Evolutionary conservation across 1,140 invertebrate species (phyloP).

Genomic region (Aphelenchoides besseyi): DNA sequence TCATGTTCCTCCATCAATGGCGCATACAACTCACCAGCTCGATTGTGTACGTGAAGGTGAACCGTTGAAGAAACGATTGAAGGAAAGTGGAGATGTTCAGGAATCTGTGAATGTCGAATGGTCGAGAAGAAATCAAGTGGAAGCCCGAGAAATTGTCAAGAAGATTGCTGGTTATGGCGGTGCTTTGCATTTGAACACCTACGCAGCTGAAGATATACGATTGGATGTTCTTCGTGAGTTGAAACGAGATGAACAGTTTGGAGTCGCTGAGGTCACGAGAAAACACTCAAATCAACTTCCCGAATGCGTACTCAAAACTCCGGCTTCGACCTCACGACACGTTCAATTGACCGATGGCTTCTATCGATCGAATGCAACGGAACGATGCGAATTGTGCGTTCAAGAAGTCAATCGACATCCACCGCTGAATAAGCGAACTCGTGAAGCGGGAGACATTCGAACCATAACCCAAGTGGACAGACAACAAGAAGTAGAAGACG

Average conservation of each 20-base stretch:
- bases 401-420: constrained; percentile 21
- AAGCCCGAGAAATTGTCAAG: constrained; percentile 8
- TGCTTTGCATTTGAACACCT: constrained; percentile 38
- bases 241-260: constrained; percentile 37
- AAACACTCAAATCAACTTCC: constrained; percentile 32
- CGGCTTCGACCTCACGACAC: constrained; percentile 27
- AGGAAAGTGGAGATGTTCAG: constrained; percentile 26
- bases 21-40: not conserved
- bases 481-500: not conserved
- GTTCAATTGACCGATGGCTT: constrained; percentile 27
- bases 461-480: constrained; percentile 28
- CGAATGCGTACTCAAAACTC: constrained; percentile 32
- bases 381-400: constrained; percentile 23
- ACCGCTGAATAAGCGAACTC: constrained; percentile 18
- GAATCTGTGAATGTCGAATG: constrained; percentile 37
- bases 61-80: constrained; percentile 13
- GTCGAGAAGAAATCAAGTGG: constrained; percentile 17
- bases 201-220: constrained; percentile 49
- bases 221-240: constrained; percentile 30
- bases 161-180: constrained; percentile 42
- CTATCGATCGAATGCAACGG: constrained; percentile 20
- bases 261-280: constrained; percentile 12
- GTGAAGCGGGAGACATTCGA: constrained; percentile 35
- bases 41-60: constrained; percentile 22
- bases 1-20: constrained; percentile 13